These are phyloP conservation scores for Chrysaora quinquecirrha DNA, from an alignment of 30 jellyfish, hydroid and myxozoan genomes.

Conservation along the genomic window DNA sequence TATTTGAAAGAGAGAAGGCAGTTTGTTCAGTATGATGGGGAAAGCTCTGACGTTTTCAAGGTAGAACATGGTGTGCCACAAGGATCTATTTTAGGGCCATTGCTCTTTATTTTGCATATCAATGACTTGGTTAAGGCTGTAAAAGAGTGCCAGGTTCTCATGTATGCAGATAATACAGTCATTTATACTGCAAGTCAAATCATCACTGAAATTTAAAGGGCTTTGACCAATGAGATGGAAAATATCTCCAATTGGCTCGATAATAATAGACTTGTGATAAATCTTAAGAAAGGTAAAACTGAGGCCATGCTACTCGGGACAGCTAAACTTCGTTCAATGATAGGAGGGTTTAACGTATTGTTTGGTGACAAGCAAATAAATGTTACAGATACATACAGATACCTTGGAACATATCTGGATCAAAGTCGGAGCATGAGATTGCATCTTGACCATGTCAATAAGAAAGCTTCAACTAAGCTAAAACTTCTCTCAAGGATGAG, in stretches of 20 bases:
- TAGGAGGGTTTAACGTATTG: slow-evolving; percentile 28
- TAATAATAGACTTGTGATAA: slow-evolving; percentile 47
- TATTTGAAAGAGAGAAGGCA: slow-evolving; percentile 40
- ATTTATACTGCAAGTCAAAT: slow-evolving; percentile 32
- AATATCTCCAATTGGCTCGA: slow-evolving; percentile 48
- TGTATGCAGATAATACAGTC: slow-evolving; percentile 67
- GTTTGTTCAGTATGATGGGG: slow-evolving; percentile 35
- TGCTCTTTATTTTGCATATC: slow-evolving; percentile 41
- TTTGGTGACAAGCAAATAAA: slow-evolving; percentile 27
- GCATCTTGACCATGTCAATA: slow-evolving; percentile 45
- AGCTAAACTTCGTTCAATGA: slow-evolving; percentile 33
- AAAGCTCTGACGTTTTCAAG: slow-evolving; percentile 12
- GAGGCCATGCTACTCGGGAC: slow-evolving; percentile 29
- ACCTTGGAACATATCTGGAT: slow-evolving; percentile 44
- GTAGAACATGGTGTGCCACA: slow-evolving; percentile 59
- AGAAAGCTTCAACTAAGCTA: slow-evolving; percentile 55
- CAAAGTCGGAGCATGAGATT: slow-evolving; percentile 46
- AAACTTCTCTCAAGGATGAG: slow-evolving; percentile 63
- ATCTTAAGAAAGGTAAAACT: slow-evolving; percentile 28
- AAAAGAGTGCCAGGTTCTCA: slow-evolving; percentile 40
- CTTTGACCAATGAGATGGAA: slow-evolving; percentile 43
- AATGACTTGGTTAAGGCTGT: slow-evolving; percentile 37
- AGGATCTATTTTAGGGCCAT: slow-evolving; percentile 62
- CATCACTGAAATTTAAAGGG: slow-evolving; percentile 56
- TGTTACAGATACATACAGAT: slow-evolving; percentile 29